A percentile compares a stretch with the other conserved stretches of the same genome.
phyloP scores from a whole-genome alignment of 2,888 invertebrate species.

The Heliconius aoede region DNA sequence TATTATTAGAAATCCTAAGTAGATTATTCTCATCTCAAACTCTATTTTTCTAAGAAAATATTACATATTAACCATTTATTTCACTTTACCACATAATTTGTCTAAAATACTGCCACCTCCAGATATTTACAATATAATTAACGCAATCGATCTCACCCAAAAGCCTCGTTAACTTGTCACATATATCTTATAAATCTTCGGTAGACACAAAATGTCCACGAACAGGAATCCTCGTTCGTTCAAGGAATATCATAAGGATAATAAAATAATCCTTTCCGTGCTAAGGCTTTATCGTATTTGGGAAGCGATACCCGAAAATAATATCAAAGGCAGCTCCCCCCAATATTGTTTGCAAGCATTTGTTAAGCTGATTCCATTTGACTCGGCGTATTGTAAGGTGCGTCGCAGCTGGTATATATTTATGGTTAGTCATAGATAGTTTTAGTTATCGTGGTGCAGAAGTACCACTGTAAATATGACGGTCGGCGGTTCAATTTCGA shows the following conservation, averaged over 20 bases:
- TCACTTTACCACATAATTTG: not conserved
- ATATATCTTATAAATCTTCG: conserved; percentile 18
- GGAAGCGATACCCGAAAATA: conserved; percentile 54
- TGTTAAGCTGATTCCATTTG: conserved; percentile 26
- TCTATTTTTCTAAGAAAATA: no score
- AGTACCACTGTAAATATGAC: no score
- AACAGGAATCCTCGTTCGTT: conserved; percentile 40
- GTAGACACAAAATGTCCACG: conserved; percentile 31
- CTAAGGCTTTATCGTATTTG: conserved; percentile 56
- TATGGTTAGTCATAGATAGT: not conserved
- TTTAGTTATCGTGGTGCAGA: not conserved
- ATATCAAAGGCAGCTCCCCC: conserved; percentile 54
- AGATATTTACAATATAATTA: conserved; percentile 18
- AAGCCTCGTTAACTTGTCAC: conserved; percentile 34
- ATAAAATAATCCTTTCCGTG: conserved; percentile 59
- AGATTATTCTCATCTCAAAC: no score
- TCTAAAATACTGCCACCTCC: not conserved
- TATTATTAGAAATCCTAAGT: no score
- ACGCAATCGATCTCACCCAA: conserved; percentile 23
- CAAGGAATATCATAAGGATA: conserved; percentile 57
- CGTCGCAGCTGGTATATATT: no score
- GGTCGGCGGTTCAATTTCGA: no score
- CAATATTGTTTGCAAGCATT: conserved; percentile 24
- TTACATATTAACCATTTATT: no score
- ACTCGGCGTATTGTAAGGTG: conserved; percentile 24